Evolutionary conservation across 2,888 invertebrate species (phyloP).

Genomic region (Tetranychus truncatus): DNA sequence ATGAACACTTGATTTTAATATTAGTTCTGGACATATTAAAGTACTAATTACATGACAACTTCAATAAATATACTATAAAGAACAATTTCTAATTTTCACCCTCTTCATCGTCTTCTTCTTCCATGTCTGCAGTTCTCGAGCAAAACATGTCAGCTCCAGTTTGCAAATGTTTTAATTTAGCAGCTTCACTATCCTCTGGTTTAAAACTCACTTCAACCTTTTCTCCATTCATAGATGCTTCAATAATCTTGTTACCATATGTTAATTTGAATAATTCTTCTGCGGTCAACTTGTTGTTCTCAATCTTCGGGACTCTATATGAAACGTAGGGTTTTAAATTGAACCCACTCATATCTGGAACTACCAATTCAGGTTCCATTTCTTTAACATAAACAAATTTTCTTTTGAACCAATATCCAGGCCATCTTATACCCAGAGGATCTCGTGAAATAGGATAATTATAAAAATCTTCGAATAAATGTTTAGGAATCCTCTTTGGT

Average conservation of each 20-base stretch:
- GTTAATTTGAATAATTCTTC: slow-evolving; percentile 35
- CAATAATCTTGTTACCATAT: slow-evolving; percentile 23
- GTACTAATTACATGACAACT: too few species aligned
- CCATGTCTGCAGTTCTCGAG: neutral
- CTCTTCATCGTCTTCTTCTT: neutral
- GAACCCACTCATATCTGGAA: slow-evolving; percentile 64
- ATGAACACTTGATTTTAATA: too few species aligned
- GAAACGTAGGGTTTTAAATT: slow-evolving; percentile 83
- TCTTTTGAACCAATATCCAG: slow-evolving; percentile 22
- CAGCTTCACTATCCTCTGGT: slow-evolving; percentile 16
- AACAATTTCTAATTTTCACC: too few species aligned
- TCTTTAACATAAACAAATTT: slow-evolving; percentile 44
- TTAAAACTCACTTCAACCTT: neutral
- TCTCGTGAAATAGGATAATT: slow-evolving; percentile 16
- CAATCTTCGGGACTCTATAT: slow-evolving; percentile 54
- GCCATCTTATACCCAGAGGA: slow-evolving; percentile 21
- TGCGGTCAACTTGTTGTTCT: slow-evolving; percentile 62
- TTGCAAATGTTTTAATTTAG: slow-evolving; percentile 14
- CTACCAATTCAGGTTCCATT: slow-evolving; percentile 75
- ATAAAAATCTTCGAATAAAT: slow-evolving; percentile 18
- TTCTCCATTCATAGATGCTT: slow-evolving; percentile 22
- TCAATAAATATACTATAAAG: too few species aligned
- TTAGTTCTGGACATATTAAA: too few species aligned
- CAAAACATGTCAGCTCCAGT: slow-evolving; percentile 22
- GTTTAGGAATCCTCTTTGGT: slow-evolving; percentile 15